These are phyloP conservation scores for Fissipunctia ypsillon DNA, from an alignment of 2,888 invertebrate genomes.

Conservation along the genomic window DNA sequence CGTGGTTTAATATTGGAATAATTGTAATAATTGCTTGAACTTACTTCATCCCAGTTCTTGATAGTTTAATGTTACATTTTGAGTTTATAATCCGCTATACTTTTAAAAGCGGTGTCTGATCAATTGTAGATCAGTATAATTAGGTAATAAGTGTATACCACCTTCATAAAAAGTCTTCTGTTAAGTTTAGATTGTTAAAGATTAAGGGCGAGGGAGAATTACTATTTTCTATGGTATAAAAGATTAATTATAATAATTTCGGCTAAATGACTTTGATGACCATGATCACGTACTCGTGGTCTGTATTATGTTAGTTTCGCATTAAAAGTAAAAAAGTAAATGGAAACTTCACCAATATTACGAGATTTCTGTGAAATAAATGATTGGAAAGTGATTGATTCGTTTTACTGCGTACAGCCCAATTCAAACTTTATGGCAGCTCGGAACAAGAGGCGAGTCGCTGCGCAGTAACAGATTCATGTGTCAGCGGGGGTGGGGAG, in stretches of 20 bases:
- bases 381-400: slow-evolving; percentile 48
- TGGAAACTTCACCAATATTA: slow-evolving; percentile 39
- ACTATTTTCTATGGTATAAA: slow-evolving; percentile 43
- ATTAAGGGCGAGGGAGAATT: slow-evolving; percentile 46
- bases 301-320: slow-evolving; percentile 22
- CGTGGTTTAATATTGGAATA: not conserved
- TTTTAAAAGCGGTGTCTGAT: slow-evolving; percentile 10
- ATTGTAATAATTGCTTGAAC: slow-evolving; percentile 16
- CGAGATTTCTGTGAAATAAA: slow-evolving; percentile 65
- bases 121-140: slow-evolving; percentile 25
- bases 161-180: slow-evolving; percentile 32
- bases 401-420: slow-evolving; percentile 29
- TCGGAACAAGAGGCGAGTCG: too few relatives aligned
- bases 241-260: not conserved
- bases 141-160: slow-evolving; percentile 28
- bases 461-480: too few relatives aligned
- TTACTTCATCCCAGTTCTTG: slow-evolving; percentile 12
- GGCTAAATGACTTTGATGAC: slow-evolving; percentile 29
- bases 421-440: too few relatives aligned
- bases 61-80: slow-evolving; percentile 6
- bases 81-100: slow-evolving; percentile 19
- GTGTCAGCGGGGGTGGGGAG: too few relatives aligned
- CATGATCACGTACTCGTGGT: slow-evolving; percentile 16
- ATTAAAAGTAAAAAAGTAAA: slow-evolving; percentile 14
- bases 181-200: slow-evolving; percentile 25